Base-by-base conservation (phyloP, 2,113 vertebrate genomes). In the Caloenas nicobarica region DNA sequence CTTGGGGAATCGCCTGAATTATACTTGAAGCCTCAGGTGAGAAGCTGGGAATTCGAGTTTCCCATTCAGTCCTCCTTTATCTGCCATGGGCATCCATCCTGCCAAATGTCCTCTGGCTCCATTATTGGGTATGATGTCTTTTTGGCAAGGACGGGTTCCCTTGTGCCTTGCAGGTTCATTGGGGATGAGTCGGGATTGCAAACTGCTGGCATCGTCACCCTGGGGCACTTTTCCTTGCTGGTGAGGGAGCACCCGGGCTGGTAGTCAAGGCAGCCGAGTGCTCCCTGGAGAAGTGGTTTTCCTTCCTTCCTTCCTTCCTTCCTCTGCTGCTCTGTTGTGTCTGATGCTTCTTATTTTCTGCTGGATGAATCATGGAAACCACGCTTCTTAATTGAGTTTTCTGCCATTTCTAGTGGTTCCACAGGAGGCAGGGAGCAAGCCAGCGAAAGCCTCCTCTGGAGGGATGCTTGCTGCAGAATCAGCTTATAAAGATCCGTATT, bases 151-250 rank as follows among this genome's bases (percentile, higher is more conserved):
- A 60, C 2, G 5, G 2, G 51, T 54, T 94, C 42, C 24, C 21
- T 77, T 54, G 17, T 31, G 88, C 79, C 85, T 86, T 40, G 68
- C 62, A 19, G 7, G 19, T 92, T 81, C 28, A 5, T 9, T 6
- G 33, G 48, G 87, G 78, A 51, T 93, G 89, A 94, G 81, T 94
- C 93, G 91, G 91, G 89, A 7, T 58, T 70, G 73, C 60, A 53
- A 34, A 21, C 82, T 68, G 71, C 64, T 89, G 90, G 86, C 79
- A 86, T 44, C 1, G 0, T 44, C 77, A 36, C 38, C 74, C 71
- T 44, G 36, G 70, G 65, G 31, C 92, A 53, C 66, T 83, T 88
- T 74, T 70, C 46, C 78, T 89, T 87, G 62, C 53, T 53, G 74
- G 86, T 69, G 76, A 83, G 57, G 48, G 86, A 51, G 38, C 38